Percentiles rank a stretch among this genome's conserved stretches.
These are phyloP conservation scores for Cyclina sinensis DNA, from an alignment of 1,140 invertebrate genomes.

Conservation along the genomic window DNA sequence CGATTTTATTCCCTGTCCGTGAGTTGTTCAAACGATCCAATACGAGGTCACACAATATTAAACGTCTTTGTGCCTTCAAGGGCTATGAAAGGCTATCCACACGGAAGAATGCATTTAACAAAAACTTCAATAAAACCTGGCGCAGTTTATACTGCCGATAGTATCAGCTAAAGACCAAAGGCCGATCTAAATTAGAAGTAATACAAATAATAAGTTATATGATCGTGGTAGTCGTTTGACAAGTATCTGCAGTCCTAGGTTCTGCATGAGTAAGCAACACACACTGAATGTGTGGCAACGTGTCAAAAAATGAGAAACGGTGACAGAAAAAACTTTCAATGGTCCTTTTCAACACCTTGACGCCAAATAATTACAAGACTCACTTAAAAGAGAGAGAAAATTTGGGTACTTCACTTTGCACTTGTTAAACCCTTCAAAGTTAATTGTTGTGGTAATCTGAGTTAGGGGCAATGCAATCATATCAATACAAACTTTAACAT, in stretches of 20 bases:
- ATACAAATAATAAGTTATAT: slow-evolving; percentile 65
- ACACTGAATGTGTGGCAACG: slow-evolving; percentile 42
- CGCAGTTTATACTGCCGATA: slow-evolving; percentile 49
- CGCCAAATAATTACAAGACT: slow-evolving; percentile 57
- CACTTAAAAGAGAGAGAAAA: slow-evolving; percentile 27
- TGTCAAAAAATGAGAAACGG: slow-evolving; percentile 1
- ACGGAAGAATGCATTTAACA: slow-evolving; percentile 52
- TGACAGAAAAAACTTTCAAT: slow-evolving; percentile 63
- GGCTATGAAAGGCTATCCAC: slow-evolving; percentile 14
- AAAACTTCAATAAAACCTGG: slow-evolving; percentile 41
- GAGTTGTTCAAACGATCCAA: slow-evolving; percentile 24
- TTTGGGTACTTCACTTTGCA: slow-evolving; percentile 1
- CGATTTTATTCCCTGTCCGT: slow-evolving; percentile 32
- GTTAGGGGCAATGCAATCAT: slow-evolving; percentile 3
- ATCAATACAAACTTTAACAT: slow-evolving; percentile 31
- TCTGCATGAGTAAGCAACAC: slow-evolving; percentile 50
- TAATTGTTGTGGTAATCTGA: slow-evolving; percentile 42
- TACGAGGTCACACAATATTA: slow-evolving; percentile 51
- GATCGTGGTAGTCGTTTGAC: slow-evolving; percentile 30
- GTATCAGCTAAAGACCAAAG: slow-evolving; percentile 53
- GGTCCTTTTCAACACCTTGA: slow-evolving; percentile 40
- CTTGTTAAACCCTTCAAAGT: not conserved
- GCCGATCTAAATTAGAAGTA: slow-evolving; percentile 56
- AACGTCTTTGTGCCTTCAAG: slow-evolving; percentile 41
- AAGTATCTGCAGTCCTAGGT: slow-evolving; percentile 18